These are phyloP conservation scores for Odocoileus virginianus DNA, from an alignment of 2,113 vertebrate species.

Conservation along the genomic window DNA sequence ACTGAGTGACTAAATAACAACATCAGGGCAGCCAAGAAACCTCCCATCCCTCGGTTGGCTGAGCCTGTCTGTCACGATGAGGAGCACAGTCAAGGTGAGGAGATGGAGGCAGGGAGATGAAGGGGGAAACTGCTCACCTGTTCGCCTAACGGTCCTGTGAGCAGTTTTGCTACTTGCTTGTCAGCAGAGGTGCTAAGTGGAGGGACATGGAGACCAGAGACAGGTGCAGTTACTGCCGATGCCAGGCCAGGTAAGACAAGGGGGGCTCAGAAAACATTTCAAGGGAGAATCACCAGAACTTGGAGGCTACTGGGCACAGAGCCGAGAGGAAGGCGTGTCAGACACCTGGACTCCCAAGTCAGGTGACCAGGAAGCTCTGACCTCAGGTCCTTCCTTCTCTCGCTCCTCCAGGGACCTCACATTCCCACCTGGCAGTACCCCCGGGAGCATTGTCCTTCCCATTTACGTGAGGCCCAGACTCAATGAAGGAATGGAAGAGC, in stretches of 20 bases:
- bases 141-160: accelerated
- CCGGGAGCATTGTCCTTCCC: neutral
- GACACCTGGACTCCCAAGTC: neutral
- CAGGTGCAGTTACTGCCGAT: too few relatives aligned
- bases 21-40: neutral
- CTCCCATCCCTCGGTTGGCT: neutral
- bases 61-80: too few relatives aligned
- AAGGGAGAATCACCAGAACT: neutral
- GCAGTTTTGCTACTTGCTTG: neutral
- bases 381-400: neutral
- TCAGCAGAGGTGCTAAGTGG: neutral
- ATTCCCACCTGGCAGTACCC: neutral
- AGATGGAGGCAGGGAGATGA: neutral
- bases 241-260: neutral
- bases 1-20: neutral
- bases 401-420: neutral
- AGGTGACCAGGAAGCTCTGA: neutral
- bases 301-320: neutral
- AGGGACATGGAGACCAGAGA: neutral
- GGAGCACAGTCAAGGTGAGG: neutral
- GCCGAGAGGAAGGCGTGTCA: neutral
- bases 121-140: neutral
- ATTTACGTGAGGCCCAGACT: neutral
- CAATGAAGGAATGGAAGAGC: neutral
- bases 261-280: neutral